Base-by-base conservation (phyloP, 2,888 invertebrate genomes). In the Flexamia atlantica region DNA sequence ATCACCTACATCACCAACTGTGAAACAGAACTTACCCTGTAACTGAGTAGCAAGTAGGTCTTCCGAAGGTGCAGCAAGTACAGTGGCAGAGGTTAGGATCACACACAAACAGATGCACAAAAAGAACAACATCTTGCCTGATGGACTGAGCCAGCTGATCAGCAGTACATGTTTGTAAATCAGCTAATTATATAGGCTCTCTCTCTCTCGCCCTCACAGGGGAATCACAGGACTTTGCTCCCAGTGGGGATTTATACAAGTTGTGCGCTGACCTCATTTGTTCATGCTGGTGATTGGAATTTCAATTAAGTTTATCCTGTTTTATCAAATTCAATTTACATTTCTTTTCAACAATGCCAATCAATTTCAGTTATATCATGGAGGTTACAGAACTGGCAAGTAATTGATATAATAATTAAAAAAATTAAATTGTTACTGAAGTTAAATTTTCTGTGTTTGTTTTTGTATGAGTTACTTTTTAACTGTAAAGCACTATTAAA, bases 181-280 rank as follows among this genome's bases (percentile, higher is more conserved):
- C 64, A 64, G 64, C 64, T 64, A 30, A 28, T 28, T 64, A 64
- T 64, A 64, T 64, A 64, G 2, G 2, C 20, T 57, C 50, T 3
- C n/a, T 50, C 50, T 50, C 64, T 64, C 64, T 64, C 64, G 28
- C 64, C 2, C 30, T 64, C 64, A 28, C 30, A 30, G 30, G 64
- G 64, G 64, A 64, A 28, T 14, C 30, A 64, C 64, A 64, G 64
- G 64, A 28, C 64, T 64, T 64, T 64, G 64, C 64, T 28, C 64
- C 64, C 28, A 9, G 64, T 64, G 9, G 64, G 25, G 30, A 53
- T 28, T 64, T 64, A 64, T 30, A 64, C 28, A 25, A 28, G 28
- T 17, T 28, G 17, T 0, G 7, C 17, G 14, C 53, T 64, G 64
- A 64, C 64, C 64, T 64, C 64, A 17, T 30, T 64, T 30, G 30